Percentiles rank a stretch among this genome's conserved stretches.
phyloP scores from a whole-genome alignment of 92 coral and sea anemone species.

The Bergia sp. region DNA sequence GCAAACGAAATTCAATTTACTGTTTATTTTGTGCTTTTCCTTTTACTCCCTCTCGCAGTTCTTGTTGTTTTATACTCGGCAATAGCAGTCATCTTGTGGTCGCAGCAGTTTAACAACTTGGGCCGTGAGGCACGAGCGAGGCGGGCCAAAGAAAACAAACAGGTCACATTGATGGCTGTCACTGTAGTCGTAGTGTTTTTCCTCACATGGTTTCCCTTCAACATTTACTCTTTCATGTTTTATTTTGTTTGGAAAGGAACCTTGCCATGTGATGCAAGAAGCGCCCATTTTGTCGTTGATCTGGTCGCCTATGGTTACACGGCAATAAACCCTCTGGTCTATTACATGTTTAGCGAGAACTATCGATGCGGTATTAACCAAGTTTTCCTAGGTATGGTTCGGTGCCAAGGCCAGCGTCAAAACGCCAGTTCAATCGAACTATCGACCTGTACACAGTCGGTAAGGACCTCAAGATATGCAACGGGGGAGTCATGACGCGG shows the following conservation, averaged over 20 bases:
- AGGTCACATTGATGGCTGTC: slow-evolving; percentile 4
- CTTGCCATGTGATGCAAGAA: not conserved
- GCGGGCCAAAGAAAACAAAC: slow-evolving; percentile 1
- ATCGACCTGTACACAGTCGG: no score
- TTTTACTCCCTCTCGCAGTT: not conserved
- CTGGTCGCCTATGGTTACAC: not conserved
- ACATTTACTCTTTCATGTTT: not conserved
- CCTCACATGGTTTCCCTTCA: not conserved
- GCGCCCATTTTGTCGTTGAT: not conserved
- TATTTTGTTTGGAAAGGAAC: not conserved
- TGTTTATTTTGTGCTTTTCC: not conserved
- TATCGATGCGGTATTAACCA: not conserved
- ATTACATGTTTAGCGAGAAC: not conserved
- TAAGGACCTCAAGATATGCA: no score
- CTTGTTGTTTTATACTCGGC: slow-evolving; percentile 5
- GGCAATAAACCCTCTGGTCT: not conserved
- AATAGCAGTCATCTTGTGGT: slow-evolving; percentile 8
- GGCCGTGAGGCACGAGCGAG: not conserved
- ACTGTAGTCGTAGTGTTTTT: not conserved
- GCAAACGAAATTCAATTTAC: not conserved
- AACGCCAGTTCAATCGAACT: not conserved
- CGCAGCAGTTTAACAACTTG: not conserved
- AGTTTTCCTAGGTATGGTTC: not conserved
- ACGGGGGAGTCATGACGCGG: no score
- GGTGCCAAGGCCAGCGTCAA: not conserved